These are phyloP conservation scores for Monodelphis domestica DNA, from an alignment of 2,797 vertebrate species.

Conservation along the genomic window DNA sequence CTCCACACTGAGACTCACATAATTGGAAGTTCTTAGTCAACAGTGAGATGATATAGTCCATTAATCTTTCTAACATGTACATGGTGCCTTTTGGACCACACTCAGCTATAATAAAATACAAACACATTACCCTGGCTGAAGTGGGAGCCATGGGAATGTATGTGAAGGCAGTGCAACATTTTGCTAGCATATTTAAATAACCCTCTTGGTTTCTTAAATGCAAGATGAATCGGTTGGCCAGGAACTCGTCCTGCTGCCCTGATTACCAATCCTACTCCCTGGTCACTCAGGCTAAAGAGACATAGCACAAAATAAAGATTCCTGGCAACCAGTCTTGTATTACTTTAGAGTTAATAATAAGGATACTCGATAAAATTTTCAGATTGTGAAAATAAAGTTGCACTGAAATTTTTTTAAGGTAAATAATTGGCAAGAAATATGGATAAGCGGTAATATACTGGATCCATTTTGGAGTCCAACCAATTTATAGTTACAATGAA, in stretches of 20 bases:
- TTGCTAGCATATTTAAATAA: constrained; percentile 57
- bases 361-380: no score
- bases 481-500: not conserved
- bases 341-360: no score
- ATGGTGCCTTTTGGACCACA: constrained; percentile 77
- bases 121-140: constrained; percentile 76
- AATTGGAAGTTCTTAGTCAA: constrained; percentile 85
- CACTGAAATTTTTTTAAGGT: no score
- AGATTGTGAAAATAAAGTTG: no score
- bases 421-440: not conserved
- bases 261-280: not conserved
- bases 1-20: constrained; percentile 83
- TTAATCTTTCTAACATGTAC: constrained; percentile 82
- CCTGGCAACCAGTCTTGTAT: no score
- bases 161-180: constrained; percentile 52
- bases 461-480: constrained; percentile 3
- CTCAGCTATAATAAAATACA: constrained; percentile 76
- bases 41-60: constrained; percentile 80
- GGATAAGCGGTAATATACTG: not conserved
- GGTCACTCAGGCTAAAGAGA: not conserved
- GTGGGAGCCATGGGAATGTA: constrained; percentile 41
- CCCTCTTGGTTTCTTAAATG: constrained; percentile 57
- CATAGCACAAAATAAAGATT: not conserved
- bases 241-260: not conserved
- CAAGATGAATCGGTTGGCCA: constrained; percentile 19